Base-by-base conservation (phyloP, 2,797 vertebrate species). In the Manis pentadactyla region DNA sequence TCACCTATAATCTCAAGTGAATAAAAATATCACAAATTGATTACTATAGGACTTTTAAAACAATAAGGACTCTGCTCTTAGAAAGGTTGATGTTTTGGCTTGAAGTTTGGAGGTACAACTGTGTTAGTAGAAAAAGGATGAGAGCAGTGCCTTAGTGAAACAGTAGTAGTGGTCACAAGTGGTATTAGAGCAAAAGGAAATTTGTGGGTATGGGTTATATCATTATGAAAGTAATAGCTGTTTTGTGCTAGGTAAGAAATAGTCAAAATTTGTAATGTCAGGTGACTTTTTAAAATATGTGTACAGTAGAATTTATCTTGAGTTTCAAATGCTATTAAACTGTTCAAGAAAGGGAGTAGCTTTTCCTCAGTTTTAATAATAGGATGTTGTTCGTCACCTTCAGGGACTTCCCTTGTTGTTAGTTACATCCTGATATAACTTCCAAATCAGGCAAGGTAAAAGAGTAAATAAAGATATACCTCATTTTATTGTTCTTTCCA, bases 351-450 rank as follows among this genome's bases (percentile, higher is more conserved):
- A 73, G 57, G 18, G 7, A 95, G 8, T 57, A 59, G 17, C 25
- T 85, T 96, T 95, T 84, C 18, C 53, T 81, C 25, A 37, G 8
- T 74, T 95, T 93, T 55, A 94, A 27, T 85, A 95, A 82, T 93
- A 68, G 74, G 25, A 14, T 92, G 1, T 68, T 78, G 51, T 34
- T 84, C 15, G 53, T 77, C 29, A 13, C 89, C 23, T 31, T 93
- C 59, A 84, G 25, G 91, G 69, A 83, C 61, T 88, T 93, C 79
- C 4, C 37, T 49, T 90, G 59, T 42, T 31, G 23, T 87, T 81
- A 42, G 21, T 90, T 31, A 64, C 0, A 51, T 96, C 53, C 49
- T 37, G 6, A 19, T 77, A 55, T 27, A 83, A 61, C 25, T 74
- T 93, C 75, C 59, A 39, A 92, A 46, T 90, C 81, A 59, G 39